Evolutionary conservation across 2,113 vertebrate species (phyloP), one percentile per base, ranked within the genome.

Genomic region (Stomatorhinus ivindoensis): DNA sequence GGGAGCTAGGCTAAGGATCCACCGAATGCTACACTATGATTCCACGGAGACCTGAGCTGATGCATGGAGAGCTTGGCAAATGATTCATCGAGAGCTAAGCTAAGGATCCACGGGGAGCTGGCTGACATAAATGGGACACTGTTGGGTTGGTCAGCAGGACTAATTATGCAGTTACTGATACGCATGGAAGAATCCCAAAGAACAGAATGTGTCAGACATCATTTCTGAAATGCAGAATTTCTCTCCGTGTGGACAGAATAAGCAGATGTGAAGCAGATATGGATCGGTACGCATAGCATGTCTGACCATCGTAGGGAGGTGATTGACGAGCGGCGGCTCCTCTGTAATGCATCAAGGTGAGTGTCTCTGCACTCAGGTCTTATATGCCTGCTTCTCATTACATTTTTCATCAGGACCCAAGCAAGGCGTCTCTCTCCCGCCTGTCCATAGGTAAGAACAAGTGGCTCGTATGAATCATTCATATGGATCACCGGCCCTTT

Each of bases 391-490:
- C 1, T 21, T 89, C 47, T 89, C 35, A 15, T 24, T 82, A 51
- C 27, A 51, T 89, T 82, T 53, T 89, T 89, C 88, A 89, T 89
- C 89, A 90, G 86, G 87, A 88, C 91, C 82, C 90, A 93, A 89
- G 91, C 92, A 89, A 92, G 93, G 90, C 87, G 87, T 90, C 93
- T 92, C 90, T 91, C 93, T 89, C 58, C 82, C 35, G 91, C 88
- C 92, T 92, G 92, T 92, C 93, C 93, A 92, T 91, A 93, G 91
- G 90, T 90, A 87, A 92, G 88, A 31, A 91, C 92, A 93, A 93
- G 94, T 9, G 35, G 8, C 21, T 84, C 39, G 0, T 84, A 84
- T 47, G 39, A 84, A 47, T 84, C 82, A 47, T 84, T 84, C 82
- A 84, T 84, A 84, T 47, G 17, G 82, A 24, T 47, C 0, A 5